Evolutionary conservation across 2,888 invertebrate genomes (phyloP).

Genomic region (Neria commutata): DNA sequence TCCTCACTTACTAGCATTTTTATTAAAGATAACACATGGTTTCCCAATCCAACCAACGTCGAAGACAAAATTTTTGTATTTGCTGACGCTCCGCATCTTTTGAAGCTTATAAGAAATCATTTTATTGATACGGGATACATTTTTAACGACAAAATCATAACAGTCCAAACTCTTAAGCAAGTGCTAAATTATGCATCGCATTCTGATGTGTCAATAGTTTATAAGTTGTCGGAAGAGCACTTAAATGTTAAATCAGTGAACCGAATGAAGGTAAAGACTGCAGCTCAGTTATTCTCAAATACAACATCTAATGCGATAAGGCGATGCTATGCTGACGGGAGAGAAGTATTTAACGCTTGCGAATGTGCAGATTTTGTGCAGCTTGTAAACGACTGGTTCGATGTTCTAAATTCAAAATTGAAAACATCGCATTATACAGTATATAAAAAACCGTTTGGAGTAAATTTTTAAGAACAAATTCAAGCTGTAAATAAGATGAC

Average conservation of each 20-base stretch:
- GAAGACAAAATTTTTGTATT: conserved; percentile 22
- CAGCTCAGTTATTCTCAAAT: conserved; percentile 18
- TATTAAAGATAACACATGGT: conserved; percentile 25
- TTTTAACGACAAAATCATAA: conserved; percentile 15
- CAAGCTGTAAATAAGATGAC: conserved; percentile 16
- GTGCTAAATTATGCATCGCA: conserved; percentile 2
- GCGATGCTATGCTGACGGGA: conserved; percentile 10
- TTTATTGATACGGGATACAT: conserved; percentile 28
- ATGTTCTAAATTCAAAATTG: conserved; percentile 25
- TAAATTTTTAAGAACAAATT: neutral
- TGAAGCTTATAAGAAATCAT: conserved; percentile 32
- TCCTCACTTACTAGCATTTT: conserved; percentile 1
- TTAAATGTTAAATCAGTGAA: neutral
- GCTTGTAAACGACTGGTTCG: conserved; percentile 33
- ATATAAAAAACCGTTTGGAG: conserved; percentile 18
- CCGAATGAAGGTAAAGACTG: conserved; percentile 19
- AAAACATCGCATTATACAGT: neutral
- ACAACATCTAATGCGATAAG: conserved; percentile 21
- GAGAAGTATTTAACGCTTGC: conserved; percentile 21
- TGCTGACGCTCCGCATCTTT: conserved; percentile 22
- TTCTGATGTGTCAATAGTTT: conserved; percentile 10
- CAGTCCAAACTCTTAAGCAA: conserved; percentile 1
- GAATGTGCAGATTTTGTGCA: conserved; percentile 31
- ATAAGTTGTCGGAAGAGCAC: conserved; percentile 18
- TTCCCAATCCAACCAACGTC: conserved; percentile 23